Conservation (phyloP, 2,888 invertebrate species). For the Cheilosia grossa region DNA sequence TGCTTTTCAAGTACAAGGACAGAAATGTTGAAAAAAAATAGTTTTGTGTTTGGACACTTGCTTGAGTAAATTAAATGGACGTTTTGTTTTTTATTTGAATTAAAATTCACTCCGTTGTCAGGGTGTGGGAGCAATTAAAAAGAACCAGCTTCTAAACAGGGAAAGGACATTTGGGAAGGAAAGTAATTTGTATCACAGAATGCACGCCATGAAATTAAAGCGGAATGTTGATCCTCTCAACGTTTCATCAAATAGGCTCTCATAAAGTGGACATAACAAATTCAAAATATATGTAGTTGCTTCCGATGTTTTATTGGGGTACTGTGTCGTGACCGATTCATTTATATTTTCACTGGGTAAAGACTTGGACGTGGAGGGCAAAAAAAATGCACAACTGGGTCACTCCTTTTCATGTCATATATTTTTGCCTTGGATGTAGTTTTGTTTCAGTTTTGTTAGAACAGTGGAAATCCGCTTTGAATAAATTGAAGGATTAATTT, state of each 20-base stretch:
- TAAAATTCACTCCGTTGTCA: slow-evolving; percentile 4
- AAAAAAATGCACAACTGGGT: not conserved
- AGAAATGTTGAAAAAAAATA: not conserved
- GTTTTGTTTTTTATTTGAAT: slow-evolving; percentile 28
- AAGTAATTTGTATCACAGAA: not conserved
- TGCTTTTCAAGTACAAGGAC: slow-evolving; percentile 56
- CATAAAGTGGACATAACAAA: not conserved
- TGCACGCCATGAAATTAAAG: too few relatives aligned
- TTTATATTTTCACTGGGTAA: not conserved
- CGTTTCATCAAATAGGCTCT: not conserved
- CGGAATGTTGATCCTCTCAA: slow-evolving; percentile 12
- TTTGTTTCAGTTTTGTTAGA: too few relatives aligned
- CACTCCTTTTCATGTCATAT: too few relatives aligned
- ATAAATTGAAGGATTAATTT: too few relatives aligned
- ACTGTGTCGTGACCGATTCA: slow-evolving; percentile 1
- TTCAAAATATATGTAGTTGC: not conserved
- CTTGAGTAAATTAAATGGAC: slow-evolving; percentile 34
- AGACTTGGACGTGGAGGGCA: not conserved
- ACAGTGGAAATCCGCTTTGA: too few relatives aligned
- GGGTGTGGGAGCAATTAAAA: slow-evolving; percentile 25
- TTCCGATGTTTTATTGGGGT: not conserved
- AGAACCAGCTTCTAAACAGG: slow-evolving; percentile 5
- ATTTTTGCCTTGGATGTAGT: too few relatives aligned
- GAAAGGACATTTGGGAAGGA: not conserved
- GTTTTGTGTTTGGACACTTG: slow-evolving; percentile 7